These are phyloP conservation scores for Lucilia cuprina DNA, from an alignment of 1,140 invertebrate genomes.

Conservation along the genomic window DNA sequence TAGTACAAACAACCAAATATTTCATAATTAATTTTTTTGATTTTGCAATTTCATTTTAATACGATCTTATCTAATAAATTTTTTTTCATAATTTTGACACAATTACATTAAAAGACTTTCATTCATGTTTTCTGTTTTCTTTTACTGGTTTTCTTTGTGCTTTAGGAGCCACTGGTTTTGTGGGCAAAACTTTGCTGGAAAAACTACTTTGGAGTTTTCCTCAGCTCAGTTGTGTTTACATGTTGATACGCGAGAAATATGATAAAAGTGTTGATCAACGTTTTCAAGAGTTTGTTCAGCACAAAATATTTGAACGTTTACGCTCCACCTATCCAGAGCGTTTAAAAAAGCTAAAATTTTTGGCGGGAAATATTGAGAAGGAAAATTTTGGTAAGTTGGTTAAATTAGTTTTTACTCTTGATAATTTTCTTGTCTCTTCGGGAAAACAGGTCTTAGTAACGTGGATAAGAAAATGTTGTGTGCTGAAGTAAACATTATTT, in stretches of 20 bases:
- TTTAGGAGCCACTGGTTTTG: conserved; percentile 63
- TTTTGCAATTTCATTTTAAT: neutral
- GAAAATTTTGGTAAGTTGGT: conserved; percentile 54
- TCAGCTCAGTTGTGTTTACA: conserved; percentile 70
- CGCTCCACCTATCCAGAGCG: conserved; percentile 52
- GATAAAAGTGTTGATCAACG: conserved; percentile 49
- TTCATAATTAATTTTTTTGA: neutral
- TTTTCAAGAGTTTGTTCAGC: conserved; percentile 52
- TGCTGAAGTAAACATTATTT: conserved; percentile 74
- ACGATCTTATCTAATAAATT: neutral
- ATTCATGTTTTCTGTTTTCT: conserved; percentile 17
- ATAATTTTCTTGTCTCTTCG: conserved; percentile 47
- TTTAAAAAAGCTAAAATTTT: conserved; percentile 58
- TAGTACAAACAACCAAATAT: neutral
- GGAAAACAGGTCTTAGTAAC: conserved; percentile 66
- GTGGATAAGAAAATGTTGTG: conserved; percentile 67
- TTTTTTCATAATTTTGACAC: neutral
- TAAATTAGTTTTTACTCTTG: neutral
- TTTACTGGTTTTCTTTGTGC: neutral
- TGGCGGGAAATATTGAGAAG: conserved; percentile 62
- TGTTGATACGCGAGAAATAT: conserved; percentile 72
- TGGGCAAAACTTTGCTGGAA: conserved; percentile 75
- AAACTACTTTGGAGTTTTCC: conserved; percentile 76
- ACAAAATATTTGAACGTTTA: conserved; percentile 56
- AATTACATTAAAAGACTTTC: neutral